Conservation (phyloP, 2,797 vertebrate genomes). For the Oreochromis grahami region DNA sequence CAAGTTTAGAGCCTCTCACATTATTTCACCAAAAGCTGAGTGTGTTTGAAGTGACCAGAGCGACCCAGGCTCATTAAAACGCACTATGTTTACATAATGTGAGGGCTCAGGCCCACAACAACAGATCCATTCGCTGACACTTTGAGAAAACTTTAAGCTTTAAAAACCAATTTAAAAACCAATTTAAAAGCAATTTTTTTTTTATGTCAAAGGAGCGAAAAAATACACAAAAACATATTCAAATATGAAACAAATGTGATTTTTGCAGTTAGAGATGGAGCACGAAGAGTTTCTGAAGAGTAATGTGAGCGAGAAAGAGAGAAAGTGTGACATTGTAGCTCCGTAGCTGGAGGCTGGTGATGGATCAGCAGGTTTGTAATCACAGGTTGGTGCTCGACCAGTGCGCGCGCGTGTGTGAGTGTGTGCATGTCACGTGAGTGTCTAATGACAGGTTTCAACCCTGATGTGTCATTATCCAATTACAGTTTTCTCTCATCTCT, state of each 20-base stretch:
- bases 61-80: conserved; percentile 69
- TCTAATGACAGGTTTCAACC: conserved; percentile 69
- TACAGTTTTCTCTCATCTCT: conserved; percentile 73
- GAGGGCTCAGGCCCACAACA: conserved; percentile 24
- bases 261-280: neutral
- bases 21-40: conserved; percentile 59
- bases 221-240: neutral
- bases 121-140: neutral
- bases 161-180: neutral
- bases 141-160: neutral
- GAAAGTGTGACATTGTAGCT: conserved; percentile 27
- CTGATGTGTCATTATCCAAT: conserved; percentile 74
- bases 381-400: conserved; percentile 48
- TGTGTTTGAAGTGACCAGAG: conserved; percentile 60
- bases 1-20: conserved; percentile 62
- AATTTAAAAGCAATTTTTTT: neutral
- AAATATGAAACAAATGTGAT: neutral
- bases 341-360: conserved; percentile 41
- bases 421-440: conserved; percentile 35
- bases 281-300: neutral
- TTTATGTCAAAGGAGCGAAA: rapidly evolving
- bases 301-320: neutral
- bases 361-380: conserved; percentile 66
- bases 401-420: neutral
- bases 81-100: conserved; percentile 64